Evolutionary conservation across 2,888 invertebrate genomes (phyloP).

Genomic region (Ctena decussata): DNA sequence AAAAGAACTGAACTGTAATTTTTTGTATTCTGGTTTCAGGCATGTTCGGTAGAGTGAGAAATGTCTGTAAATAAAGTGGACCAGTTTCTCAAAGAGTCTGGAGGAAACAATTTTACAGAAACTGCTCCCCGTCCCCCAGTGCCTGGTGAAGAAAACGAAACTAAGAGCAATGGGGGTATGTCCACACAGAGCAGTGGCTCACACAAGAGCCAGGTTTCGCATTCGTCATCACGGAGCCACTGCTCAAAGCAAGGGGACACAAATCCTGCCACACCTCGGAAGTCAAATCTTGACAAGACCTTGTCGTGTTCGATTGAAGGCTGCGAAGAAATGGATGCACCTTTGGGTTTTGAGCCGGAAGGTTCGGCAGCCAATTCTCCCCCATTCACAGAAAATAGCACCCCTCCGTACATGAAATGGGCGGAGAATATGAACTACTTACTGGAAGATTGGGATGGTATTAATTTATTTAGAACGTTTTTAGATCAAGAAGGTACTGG

Average conservation of each 20-base stretch:
- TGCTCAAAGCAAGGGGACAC: slow-evolving; percentile 78
- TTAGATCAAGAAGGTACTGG: slow-evolving; percentile 85
- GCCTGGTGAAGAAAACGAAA: slow-evolving; percentile 86
- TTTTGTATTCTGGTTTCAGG: background rate
- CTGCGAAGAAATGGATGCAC: slow-evolving; percentile 85
- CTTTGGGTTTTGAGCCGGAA: slow-evolving; percentile 89
- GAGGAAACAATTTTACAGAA: slow-evolving; percentile 85
- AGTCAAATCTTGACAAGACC: slow-evolving; percentile 82
- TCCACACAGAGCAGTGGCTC: slow-evolving; percentile 84
- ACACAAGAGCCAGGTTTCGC: slow-evolving; percentile 83
- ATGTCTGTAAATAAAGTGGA: slow-evolving; percentile 75
- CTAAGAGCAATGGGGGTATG: slow-evolving; percentile 84
- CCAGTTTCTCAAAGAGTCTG: slow-evolving; percentile 83
- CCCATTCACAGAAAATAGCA: slow-evolving; percentile 85
- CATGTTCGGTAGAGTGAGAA: background rate
- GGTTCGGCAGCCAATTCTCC: slow-evolving; percentile 88
- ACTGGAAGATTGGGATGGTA: slow-evolving; percentile 96
- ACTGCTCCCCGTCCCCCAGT: slow-evolving; percentile 85
- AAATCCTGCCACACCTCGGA: slow-evolving; percentile 83
- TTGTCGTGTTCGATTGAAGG: slow-evolving; percentile 59
- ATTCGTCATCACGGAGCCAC: slow-evolving; percentile 75
- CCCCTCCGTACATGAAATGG: slow-evolving; percentile 95
- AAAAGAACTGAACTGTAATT: no score
- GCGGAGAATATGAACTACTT: slow-evolving; percentile 94
- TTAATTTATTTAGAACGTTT: slow-evolving; percentile 92